Conservation (phyloP, 2,797 vertebrate genomes). For the Girardinus metallicus region DNA sequence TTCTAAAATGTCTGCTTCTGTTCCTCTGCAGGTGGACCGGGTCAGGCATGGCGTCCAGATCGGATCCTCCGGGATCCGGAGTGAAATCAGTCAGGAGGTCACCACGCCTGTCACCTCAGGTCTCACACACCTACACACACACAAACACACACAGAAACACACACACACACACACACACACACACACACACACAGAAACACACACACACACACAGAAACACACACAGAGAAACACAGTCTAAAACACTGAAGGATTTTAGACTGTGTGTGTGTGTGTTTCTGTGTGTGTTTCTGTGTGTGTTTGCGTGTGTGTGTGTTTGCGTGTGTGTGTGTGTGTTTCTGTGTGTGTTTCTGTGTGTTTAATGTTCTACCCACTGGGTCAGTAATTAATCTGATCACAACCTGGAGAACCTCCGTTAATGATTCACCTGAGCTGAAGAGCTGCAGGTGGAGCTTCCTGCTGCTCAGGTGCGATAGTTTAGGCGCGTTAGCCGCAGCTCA, state of each 20-base stretch:
- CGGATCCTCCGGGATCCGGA: slow-evolving; percentile 43
- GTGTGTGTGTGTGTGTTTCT: too few relatives aligned
- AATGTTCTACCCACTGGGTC: neutral
- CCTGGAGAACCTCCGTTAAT: neutral
- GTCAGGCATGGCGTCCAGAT: slow-evolving; percentile 49
- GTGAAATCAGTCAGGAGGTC: slow-evolving; percentile 56
- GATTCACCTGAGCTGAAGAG: slow-evolving; percentile 19
- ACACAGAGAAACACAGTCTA: too few relatives aligned
- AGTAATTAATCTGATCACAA: neutral
- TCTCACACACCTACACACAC: neutral
- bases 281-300: too few relatives aligned
- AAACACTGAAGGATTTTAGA: neutral
- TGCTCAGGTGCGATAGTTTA: too few relatives aligned
- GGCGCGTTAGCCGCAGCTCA: neutral
- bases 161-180: too few relatives aligned
- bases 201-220: too few relatives aligned
- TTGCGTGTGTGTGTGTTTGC: too few relatives aligned
- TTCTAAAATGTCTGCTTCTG: neutral
- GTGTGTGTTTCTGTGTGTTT: too few relatives aligned
- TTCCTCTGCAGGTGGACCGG: slow-evolving; percentile 8
- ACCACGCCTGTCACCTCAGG: slow-evolving; percentile 65
- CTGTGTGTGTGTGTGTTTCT: too few relatives aligned
- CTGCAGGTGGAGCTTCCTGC: neutral
- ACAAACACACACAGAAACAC: too few relatives aligned
- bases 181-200: too few relatives aligned